Evolutionary conservation across 2,113 vertebrate species (phyloP).

Genomic region (Riparia riparia): DNA sequence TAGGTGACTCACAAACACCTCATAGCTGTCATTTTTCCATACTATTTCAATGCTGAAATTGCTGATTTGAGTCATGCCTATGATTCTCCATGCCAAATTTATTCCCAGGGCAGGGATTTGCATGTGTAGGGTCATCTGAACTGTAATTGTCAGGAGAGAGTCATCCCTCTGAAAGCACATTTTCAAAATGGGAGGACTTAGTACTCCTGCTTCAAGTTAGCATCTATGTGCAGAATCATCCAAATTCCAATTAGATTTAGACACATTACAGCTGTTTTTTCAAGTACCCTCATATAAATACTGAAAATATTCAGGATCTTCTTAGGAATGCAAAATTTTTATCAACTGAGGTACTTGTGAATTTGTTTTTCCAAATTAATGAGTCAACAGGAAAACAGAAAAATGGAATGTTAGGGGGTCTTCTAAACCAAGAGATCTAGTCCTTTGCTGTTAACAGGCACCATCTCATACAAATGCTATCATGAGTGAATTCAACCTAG

Average conservation of each 20-base stretch:
- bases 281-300: background rate
- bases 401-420: background rate
- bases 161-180: background rate
- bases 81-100: background rate
- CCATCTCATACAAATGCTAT: background rate
- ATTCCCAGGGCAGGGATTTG: background rate
- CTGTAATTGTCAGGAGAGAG: background rate
- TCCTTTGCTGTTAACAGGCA: background rate
- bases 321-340: background rate
- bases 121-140: background rate
- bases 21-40: background rate
- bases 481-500: background rate
- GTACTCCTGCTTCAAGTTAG: background rate
- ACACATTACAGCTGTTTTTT: background rate
- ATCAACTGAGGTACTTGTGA: background rate
- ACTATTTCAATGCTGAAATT: background rate
- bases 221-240: background rate
- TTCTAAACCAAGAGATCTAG: background rate
- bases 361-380: background rate
- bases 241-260: background rate
- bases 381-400: background rate
- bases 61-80: background rate
- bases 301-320: background rate
- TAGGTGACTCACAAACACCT: background rate
- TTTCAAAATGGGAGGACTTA: background rate